Evolutionary conservation across 1,140 invertebrate species (phyloP).

Genomic region (Hetaerina americana): DNA sequence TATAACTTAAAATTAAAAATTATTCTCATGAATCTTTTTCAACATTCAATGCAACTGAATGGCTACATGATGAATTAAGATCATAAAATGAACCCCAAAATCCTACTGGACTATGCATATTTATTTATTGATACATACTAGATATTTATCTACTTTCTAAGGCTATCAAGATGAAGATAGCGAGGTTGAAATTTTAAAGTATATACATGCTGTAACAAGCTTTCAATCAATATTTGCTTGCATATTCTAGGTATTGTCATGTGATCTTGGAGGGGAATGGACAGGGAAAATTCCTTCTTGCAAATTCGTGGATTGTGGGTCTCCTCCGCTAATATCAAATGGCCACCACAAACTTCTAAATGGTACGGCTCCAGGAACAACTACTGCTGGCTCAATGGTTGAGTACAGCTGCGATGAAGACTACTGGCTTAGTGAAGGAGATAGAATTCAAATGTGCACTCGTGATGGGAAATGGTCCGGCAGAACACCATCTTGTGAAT

Average conservation of each 20-base stretch:
- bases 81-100: no score
- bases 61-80: no score
- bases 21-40: no score
- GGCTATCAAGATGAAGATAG: no score
- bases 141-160: no score
- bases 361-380: constrained; percentile 65
- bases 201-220: no score
- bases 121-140: no score
- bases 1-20: no score
- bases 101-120: no score
- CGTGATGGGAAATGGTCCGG: constrained; percentile 77
- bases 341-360: constrained; percentile 58
- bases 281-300: constrained; percentile 63
- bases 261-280: constrained; percentile 69
- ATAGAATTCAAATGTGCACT: constrained; percentile 51
- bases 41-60: no score
- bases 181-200: no score
- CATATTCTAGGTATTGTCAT: constrained; percentile 49
- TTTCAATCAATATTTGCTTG: constrained; percentile 18
- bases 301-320: constrained; percentile 77
- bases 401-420: constrained; percentile 68
- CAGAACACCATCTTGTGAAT: constrained; percentile 67
- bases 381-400: constrained; percentile 59
- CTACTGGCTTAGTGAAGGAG: constrained; percentile 65
- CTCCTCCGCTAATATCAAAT: constrained; percentile 60